Conservation (phyloP, 2,888 invertebrate species). For the Clivina fossor region DNA sequence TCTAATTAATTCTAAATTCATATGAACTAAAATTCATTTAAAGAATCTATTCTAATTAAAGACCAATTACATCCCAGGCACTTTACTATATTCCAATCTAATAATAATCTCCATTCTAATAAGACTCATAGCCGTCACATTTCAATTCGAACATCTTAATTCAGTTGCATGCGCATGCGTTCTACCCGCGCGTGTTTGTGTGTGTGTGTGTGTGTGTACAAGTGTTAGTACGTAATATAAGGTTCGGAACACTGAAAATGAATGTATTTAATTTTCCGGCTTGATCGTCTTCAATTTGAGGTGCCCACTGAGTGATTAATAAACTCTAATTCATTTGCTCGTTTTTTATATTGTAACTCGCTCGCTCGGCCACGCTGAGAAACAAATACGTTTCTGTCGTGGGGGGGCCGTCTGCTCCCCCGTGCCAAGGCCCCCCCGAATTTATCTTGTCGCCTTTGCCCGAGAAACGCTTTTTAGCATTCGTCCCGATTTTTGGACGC, state of each 20-base stretch:
- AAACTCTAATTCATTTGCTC: slow-evolving; percentile 24
- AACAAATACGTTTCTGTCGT: slow-evolving; percentile 23
- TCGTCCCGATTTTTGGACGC: too few relatives aligned
- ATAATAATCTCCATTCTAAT: too few relatives aligned
- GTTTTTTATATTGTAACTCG: slow-evolving; percentile 21
- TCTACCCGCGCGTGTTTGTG: neutral
- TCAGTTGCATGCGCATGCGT: slow-evolving; percentile 6
- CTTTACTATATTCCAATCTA: too few relatives aligned
- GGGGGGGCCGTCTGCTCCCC: too few relatives aligned
- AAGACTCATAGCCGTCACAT: neutral
- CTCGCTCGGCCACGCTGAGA: too few relatives aligned
- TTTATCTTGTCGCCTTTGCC: slow-evolving; percentile 12
- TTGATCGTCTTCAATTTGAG: slow-evolving; percentile 30
- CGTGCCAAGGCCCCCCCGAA: too few relatives aligned
- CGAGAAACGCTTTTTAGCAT: slow-evolving; percentile 22
- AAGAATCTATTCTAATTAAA: too few relatives aligned
- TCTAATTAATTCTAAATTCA: too few relatives aligned
- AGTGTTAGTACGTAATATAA: too few relatives aligned
- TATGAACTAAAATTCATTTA: too few relatives aligned
- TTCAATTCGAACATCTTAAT: slow-evolving; percentile 12
- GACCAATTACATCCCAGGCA: too few relatives aligned
- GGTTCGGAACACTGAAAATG: slow-evolving; percentile 19
- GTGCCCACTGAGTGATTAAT: slow-evolving; percentile 31
- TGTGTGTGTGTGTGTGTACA: too few relatives aligned
- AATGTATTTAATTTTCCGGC: slow-evolving; percentile 30